Evolutionary conservation across 1,140 invertebrate species (phyloP).

Genomic region (Diploscapter pachys): DNA sequence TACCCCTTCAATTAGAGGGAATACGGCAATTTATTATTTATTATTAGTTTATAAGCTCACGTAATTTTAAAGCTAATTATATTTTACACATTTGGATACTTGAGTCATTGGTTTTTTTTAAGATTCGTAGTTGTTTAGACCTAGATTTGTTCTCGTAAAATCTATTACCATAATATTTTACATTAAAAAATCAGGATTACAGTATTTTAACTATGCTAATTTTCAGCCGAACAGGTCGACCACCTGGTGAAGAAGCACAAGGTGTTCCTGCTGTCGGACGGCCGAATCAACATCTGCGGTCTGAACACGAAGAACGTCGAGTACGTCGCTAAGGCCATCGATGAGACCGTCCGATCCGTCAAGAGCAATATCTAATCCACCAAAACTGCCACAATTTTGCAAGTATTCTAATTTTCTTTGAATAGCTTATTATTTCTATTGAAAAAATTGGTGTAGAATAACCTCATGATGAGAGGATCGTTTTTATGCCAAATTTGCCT

Average conservation of each 20-base stretch:
- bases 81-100: background rate
- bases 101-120: background rate
- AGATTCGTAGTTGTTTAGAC: slow-evolving; percentile 2
- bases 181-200: background rate
- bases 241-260: slow-evolving; percentile 66
- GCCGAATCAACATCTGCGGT: slow-evolving; percentile 90
- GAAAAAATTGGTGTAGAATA: too few species aligned
- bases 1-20: background rate
- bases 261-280: slow-evolving; percentile 82
- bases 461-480: too few species aligned
- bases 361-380: slow-evolving; percentile 18
- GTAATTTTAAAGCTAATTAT: background rate
- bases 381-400: too few species aligned
- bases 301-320: slow-evolving; percentile 81
- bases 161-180: background rate
- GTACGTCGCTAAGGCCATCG: slow-evolving; percentile 73
- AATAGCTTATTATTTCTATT: too few species aligned
- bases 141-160: background rate
- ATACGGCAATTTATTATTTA: background rate
- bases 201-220: background rate
- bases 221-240: slow-evolving; percentile 16
- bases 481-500: too few species aligned
- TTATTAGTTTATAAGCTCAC: background rate
- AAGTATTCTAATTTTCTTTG: too few species aligned
- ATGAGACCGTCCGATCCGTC: slow-evolving; percentile 48